A percentile compares a stretch with the other conserved stretches of the same genome.
Evolutionary conservation across 2,113 vertebrate species (phyloP).

Genomic region (Dromas ardeola): DNA sequence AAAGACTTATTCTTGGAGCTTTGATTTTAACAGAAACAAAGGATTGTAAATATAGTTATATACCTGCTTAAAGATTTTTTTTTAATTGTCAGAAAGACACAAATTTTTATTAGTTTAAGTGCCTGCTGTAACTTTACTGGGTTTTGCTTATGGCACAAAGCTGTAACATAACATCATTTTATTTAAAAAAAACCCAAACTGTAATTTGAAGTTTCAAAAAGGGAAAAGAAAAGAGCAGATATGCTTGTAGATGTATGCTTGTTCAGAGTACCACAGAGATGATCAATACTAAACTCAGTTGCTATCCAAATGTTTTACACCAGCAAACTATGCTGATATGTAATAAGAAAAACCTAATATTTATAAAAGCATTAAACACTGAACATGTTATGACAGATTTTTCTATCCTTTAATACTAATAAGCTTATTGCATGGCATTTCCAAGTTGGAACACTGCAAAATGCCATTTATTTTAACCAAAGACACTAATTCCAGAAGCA

Average conservation of each 20-base stretch:
- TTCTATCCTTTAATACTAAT: not conserved
- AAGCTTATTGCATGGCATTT: not conserved
- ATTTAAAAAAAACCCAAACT: not conserved
- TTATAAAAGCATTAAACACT: conserved; percentile 2
- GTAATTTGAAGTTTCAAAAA: not conserved
- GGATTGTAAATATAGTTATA: not conserved
- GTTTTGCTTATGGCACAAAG: not conserved
- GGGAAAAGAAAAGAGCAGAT: not conserved
- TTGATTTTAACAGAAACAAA: not conserved
- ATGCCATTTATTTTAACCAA: not conserved
- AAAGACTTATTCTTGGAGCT: not conserved
- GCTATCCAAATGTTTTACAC: not conserved
- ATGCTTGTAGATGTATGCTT: not conserved
- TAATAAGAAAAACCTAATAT: not conserved
- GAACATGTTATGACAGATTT: not conserved
- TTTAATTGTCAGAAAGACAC: not conserved
- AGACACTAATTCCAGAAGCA: not conserved
- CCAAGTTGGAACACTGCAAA: not conserved
- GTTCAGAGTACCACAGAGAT: not conserved
- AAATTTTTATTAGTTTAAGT: not conserved
- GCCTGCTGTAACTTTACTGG: not conserved
- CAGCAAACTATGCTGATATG: not conserved
- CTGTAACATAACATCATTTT: not conserved
- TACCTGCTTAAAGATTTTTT: not conserved
- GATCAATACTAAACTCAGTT: not conserved